Evolutionary conservation across 2,888 invertebrate genomes (phyloP).

Genomic region (Hyposoter dolosus): DNA sequence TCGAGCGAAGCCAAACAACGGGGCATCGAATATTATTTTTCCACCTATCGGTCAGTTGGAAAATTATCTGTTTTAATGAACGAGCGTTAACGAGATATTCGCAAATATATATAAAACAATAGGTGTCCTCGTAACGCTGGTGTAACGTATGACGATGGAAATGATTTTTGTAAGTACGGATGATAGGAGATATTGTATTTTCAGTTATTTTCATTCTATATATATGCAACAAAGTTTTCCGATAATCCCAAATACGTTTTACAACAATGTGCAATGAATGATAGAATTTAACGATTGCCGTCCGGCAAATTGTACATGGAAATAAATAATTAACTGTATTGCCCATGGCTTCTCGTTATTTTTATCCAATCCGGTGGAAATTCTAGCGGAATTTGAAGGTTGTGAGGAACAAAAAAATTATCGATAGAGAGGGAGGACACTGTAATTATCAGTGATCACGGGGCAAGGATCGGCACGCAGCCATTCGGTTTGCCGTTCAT

Average conservation of each 20-base stretch:
- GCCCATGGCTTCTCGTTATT: neutral
- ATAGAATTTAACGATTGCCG: neutral
- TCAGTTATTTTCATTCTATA: neutral
- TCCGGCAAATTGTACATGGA: neutral
- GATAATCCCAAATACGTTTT: neutral
- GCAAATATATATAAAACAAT: neutral
- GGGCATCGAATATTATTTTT: constrained; percentile 50
- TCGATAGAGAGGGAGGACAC: neutral
- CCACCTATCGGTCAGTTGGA: constrained; percentile 10
- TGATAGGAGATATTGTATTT: neutral
- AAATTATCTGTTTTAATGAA: constrained; percentile 37
- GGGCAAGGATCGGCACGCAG: neutral
- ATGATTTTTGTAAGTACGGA: neutral
- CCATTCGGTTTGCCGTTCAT: neutral
- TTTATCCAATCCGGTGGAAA: neutral
- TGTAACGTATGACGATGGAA: neutral
- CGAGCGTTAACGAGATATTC: constrained; percentile 1
- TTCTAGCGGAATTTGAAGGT: neutral
- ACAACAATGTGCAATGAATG: neutral
- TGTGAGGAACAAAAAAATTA: neutral
- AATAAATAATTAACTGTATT: neutral
- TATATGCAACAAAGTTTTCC: neutral
- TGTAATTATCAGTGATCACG: neutral
- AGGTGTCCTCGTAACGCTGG: neutral
- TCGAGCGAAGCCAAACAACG: constrained; percentile 24